These are phyloP conservation scores for Styela clava DNA, from an alignment of 23 tunicate genomes.

Conservation along the genomic window DNA sequence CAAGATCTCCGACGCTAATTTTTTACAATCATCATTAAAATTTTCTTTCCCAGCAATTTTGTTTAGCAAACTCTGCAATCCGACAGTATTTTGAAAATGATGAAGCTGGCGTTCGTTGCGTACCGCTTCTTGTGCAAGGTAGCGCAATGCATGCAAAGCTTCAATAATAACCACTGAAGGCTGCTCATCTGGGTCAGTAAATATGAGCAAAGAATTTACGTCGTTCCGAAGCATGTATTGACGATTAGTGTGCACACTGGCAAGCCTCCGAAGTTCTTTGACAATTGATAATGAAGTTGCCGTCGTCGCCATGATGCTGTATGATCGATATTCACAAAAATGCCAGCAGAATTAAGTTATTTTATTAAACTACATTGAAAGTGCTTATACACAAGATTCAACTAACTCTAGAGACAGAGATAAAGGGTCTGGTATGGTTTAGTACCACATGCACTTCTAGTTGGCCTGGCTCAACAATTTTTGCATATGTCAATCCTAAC, in stretches of 20 bases:
- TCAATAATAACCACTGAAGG: constrained; percentile 74
- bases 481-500: no score
- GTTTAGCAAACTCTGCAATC: constrained; percentile 62
- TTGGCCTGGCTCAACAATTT: no score
- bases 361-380: no score
- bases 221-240: constrained; percentile 88
- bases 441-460: no score
- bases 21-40: constrained; percentile 12
- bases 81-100: constrained; percentile 56
- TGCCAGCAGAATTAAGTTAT: no score
- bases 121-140: constrained; percentile 82
- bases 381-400: no score
- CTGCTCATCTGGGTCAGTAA: constrained; percentile 95
- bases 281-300: constrained; percentile 88
- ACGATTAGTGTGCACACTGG: constrained; percentile 76
- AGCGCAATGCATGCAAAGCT: constrained; percentile 67
- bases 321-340: no score
- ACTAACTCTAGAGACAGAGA: no score
- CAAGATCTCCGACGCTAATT: constrained; percentile 13
- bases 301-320: constrained; percentile 37
- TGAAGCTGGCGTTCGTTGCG: constrained; percentile 33
- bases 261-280: constrained; percentile 81
- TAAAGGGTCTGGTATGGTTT: no score
- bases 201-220: constrained; percentile 85
- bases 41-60: constrained; percentile 30